phyloP scores from a whole-genome alignment of 2,797 vertebrate species.

The Argyrosomus regius region DNA sequence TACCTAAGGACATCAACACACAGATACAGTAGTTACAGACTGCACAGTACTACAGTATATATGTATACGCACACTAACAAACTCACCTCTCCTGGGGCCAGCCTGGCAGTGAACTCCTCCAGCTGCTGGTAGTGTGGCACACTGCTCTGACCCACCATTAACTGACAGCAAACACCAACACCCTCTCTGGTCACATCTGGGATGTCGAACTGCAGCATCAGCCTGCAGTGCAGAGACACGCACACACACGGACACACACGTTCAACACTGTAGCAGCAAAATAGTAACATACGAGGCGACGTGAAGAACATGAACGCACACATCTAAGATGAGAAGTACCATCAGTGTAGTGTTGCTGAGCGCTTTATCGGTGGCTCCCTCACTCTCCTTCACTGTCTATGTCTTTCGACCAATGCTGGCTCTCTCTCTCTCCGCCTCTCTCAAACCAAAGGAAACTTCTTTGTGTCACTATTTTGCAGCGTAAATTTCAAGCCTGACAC shows the following conservation, averaged over 20 bases:
- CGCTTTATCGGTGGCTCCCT: too few species aligned
- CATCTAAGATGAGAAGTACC: not conserved
- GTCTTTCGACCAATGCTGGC: too few species aligned
- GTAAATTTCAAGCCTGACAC: too few species aligned
- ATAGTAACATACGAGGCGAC: not conserved
- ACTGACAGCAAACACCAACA: constrained; percentile 91
- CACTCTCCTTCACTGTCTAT: too few species aligned
- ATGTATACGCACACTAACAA: not conserved
- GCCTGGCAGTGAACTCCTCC: constrained; percentile 92
- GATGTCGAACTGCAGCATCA: constrained; percentile 95
- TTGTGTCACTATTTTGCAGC: too few species aligned
- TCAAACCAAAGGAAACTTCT: too few species aligned
- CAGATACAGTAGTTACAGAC: constrained; percentile 7
- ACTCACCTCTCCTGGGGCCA: constrained; percentile 94
- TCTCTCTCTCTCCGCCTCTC: too few species aligned
- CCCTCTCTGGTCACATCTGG: constrained; percentile 92
- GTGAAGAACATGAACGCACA: not conserved
- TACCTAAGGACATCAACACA: constrained; percentile 65
- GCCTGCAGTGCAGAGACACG: constrained; percentile 65
- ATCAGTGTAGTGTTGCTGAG: not conserved
- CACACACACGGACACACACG: not conserved
- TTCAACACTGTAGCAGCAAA: not conserved
- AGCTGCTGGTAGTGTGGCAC: constrained; percentile 97
- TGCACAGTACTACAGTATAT: not conserved
- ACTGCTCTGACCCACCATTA: constrained; percentile 98